Conservation (phyloP, 30 jellyfish, hydroid and myxozoan species). For the Rhopilema esculentum region DNA sequence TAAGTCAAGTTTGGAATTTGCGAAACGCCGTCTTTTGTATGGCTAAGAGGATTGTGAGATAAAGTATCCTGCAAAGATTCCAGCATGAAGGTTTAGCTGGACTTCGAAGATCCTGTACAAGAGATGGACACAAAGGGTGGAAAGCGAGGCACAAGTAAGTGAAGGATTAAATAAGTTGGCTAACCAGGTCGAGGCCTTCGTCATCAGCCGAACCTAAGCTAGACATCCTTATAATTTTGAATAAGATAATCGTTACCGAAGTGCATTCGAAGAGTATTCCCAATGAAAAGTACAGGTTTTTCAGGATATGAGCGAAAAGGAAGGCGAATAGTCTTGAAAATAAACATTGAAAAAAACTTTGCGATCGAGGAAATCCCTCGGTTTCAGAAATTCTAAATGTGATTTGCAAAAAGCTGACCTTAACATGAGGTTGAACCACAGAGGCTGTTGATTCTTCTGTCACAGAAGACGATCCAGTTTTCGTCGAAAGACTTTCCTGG, state of each 20-base stretch:
- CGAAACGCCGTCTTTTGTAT: not conserved
- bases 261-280: no score
- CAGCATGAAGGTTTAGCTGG: not conserved
- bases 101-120: not conserved
- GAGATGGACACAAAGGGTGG: not conserved
- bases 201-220: not conserved
- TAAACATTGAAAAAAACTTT: no score
- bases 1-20: not conserved
- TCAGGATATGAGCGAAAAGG: no score
- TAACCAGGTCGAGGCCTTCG: not conserved
- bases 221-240: no score
- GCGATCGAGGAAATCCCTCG: not conserved
- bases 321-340: no score
- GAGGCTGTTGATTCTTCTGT: slow-evolving; percentile 70
- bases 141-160: not conserved
- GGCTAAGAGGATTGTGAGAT: not conserved
- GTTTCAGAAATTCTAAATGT: not conserved
- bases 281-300: no score
- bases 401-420: slow-evolving; percentile 46
- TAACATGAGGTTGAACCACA: slow-evolving; percentile 87
- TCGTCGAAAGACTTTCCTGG: slow-evolving; percentile 80
- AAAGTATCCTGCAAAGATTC: not conserved
- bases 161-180: no score
- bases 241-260: no score
- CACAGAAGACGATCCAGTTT: slow-evolving; percentile 79